Base-by-base conservation (phyloP, 2,797 vertebrate species). In the Dendrocincla tyrannina region DNA sequence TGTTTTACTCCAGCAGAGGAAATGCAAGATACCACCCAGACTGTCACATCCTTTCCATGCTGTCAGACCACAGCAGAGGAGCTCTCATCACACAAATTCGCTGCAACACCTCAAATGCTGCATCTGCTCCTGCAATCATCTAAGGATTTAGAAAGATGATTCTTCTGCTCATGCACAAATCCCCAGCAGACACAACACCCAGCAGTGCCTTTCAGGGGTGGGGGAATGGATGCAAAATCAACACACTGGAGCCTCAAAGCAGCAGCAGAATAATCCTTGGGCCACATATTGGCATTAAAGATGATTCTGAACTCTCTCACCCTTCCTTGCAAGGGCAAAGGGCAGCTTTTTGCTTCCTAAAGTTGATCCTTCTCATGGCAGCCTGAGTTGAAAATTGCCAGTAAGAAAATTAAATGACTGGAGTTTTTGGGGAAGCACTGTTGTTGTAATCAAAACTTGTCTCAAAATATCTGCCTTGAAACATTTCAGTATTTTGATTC, bases 31-130 rank as follows among this genome's bases (percentile, higher is more conserved):
- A 68, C 10, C 17, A 47, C 11, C 30, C 69, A 86, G 28, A 10
- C 37, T 75, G 18, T 4, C 75, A 80, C 12, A n/a, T 7, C 28
- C 17, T 55, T 85, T 70, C 12, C 50, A 8, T 33, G 47, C 79
- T 92, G 67, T 52, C 93, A 78, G 53, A 56, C 7, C 24, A 47
- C 12, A 85, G 68, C 79, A 90, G 74, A 91, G 70, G 27, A 85
- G 24, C n/a, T 63, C 46, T 5, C 59, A 79, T 76, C 47, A 68
- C 46, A 24, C 63, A 55, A 2, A 16, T 76, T 46, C 55, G 30
- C 30, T 33, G 3, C 64, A 53, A 68, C 39, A 72, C 42, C 79
- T 81, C 80, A 42, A 50, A 79, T 0, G 1, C 18, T 52, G 27
- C 70, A 68, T 86, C 89, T 93, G 83, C 50, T 85, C 22, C 76